These are phyloP conservation scores for Chironomus striatipennis DNA, from an alignment of 1,140 invertebrate species.

Conservation along the genomic window DNA sequence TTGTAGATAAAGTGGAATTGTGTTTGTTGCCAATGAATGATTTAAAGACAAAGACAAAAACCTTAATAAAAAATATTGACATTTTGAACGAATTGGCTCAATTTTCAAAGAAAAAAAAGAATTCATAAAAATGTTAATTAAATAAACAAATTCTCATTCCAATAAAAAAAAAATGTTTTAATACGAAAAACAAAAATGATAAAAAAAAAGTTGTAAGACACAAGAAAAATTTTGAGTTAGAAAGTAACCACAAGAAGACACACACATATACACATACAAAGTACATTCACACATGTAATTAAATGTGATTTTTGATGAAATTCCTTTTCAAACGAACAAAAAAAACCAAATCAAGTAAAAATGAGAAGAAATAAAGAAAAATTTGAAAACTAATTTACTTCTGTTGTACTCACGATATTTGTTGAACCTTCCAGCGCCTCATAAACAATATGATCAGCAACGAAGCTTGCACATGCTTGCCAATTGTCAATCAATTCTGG, in stretches of 20 bases:
- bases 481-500: conserved; percentile 46
- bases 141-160: no score
- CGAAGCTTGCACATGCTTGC: conserved; percentile 47
- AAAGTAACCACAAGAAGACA: not conserved
- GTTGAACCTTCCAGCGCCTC: conserved; percentile 43
- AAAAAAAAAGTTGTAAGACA: no score
- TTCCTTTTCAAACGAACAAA: not conserved
- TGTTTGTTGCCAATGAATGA: no score
- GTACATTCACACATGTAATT: not conserved
- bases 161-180: no score
- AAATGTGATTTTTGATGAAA: conserved; percentile 16
- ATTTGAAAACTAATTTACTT: not conserved
- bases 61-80: no score
- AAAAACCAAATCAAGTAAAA: not conserved
- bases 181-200: no score
- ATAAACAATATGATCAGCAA: conserved; percentile 50
- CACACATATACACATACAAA: not conserved
- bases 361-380: not conserved
- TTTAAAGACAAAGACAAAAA: no score
- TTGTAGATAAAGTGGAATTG: no score
- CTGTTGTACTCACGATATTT: conserved; percentile 44
- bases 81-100: no score
- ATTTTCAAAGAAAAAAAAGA: no score
- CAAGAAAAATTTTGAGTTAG: no score
- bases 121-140: no score